These are phyloP conservation scores for Plagodis pulveraria DNA, from an alignment of 2,888 invertebrate genomes.

Conservation along the genomic window DNA sequence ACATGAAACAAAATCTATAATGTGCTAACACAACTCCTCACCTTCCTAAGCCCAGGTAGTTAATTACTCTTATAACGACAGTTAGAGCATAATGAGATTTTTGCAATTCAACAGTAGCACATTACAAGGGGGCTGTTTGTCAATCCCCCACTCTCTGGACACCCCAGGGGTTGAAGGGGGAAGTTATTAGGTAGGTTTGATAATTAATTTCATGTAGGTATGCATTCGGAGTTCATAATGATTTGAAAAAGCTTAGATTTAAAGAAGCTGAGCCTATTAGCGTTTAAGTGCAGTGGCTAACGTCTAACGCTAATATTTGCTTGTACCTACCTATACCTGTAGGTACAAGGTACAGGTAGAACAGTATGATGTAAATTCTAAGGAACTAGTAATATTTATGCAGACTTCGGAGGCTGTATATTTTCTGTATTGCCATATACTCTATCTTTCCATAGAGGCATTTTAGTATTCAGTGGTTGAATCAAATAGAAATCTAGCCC, in stretches of 20 bases:
- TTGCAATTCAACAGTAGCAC: constrained; percentile 83
- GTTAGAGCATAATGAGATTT: constrained; percentile 84
- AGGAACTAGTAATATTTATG: too few relatives aligned
- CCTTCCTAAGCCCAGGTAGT: constrained; percentile 55
- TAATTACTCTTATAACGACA: constrained; percentile 84
- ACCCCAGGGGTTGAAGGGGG: constrained; percentile 48
- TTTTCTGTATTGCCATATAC: too few relatives aligned
- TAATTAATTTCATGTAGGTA: constrained; percentile 75
- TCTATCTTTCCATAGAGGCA: too few relatives aligned
- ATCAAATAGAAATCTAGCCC: too few relatives aligned
- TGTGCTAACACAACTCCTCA: constrained; percentile 43
- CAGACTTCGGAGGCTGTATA: too few relatives aligned
- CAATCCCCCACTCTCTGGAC: constrained; percentile 54
- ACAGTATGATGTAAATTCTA: too few relatives aligned
- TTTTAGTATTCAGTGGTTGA: too few relatives aligned
- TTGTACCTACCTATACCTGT: too few relatives aligned
- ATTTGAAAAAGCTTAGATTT: not conserved
- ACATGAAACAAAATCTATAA: not conserved
- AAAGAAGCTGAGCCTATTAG: too few relatives aligned
- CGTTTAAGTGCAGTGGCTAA: too few relatives aligned
- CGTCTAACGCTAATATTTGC: too few relatives aligned
- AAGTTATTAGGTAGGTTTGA: constrained; percentile 70
- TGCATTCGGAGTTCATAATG: constrained; percentile 37
- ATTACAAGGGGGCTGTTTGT: constrained; percentile 77
- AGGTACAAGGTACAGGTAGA: too few relatives aligned